Evolutionary conservation across 2,888 invertebrate species (phyloP).

Genomic region (Gryllus longicercus): DNA sequence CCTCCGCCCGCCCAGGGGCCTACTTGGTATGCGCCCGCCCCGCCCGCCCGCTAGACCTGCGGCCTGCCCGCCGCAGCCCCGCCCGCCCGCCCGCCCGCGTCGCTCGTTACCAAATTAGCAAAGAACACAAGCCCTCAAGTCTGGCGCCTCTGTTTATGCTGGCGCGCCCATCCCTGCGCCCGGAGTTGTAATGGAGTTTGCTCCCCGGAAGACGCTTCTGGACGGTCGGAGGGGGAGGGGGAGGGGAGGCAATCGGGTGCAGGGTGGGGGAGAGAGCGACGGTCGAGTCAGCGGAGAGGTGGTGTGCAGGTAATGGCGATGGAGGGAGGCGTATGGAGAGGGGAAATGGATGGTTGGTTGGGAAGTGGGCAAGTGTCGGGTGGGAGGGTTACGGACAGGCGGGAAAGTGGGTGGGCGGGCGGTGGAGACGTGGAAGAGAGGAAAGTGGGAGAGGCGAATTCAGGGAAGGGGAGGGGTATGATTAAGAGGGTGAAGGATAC

Average conservation of each 20-base stretch:
- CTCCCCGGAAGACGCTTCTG: not conserved
- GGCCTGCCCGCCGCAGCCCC: too few species aligned
- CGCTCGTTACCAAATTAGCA: conserved; percentile 11
- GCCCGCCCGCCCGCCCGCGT: not conserved
- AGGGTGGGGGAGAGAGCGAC: too few species aligned
- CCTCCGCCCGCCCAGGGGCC: not conserved
- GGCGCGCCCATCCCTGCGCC: not conserved
- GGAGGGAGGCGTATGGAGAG: not conserved
- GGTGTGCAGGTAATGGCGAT: not conserved
- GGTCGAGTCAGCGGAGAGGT: not conserved
- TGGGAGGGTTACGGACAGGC: not conserved
- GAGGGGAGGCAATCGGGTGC: not conserved
- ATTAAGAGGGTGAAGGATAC: not conserved
- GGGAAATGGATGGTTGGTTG: not conserved
- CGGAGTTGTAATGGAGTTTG: not conserved
- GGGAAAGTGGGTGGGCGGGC: not conserved
- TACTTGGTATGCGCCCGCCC: not conserved
- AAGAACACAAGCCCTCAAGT: not conserved
- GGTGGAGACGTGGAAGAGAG: not conserved
- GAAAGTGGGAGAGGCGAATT: too few species aligned
- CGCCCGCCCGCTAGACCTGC: not conserved
- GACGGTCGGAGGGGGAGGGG: not conserved
- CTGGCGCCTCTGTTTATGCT: not conserved
- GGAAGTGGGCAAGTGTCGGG: not conserved
- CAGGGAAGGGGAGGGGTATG: not conserved